phyloP scores from a whole-genome alignment of 2,113 vertebrate species.

The Pavo muticus region DNA sequence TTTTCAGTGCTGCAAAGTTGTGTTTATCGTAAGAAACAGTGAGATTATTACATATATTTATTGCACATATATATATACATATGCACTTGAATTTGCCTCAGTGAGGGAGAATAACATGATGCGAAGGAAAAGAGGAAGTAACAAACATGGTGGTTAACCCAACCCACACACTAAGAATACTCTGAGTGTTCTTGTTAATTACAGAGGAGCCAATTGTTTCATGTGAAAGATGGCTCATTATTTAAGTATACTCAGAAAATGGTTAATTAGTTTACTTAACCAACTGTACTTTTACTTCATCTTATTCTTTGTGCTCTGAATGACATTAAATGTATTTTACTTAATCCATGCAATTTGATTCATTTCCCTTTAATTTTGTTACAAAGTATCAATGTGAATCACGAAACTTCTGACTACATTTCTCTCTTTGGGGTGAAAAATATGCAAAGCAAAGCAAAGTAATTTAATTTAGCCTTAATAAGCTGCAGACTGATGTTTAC shows the following conservation, averaged over 20 bases:
- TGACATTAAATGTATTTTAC: constrained; percentile 70
- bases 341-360: constrained; percentile 65
- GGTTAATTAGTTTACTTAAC: constrained; percentile 78
- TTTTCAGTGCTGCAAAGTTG: background rate
- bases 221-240: constrained; percentile 53
- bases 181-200: constrained; percentile 51
- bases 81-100: background rate
- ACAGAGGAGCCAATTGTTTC: constrained; percentile 52
- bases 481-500: constrained; percentile 71
- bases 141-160: constrained; percentile 48
- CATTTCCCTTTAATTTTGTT: constrained; percentile 72
- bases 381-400: constrained; percentile 60
- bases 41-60: background rate
- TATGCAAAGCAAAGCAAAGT: constrained; percentile 54
- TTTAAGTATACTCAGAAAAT: constrained; percentile 70
- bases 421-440: constrained; percentile 69
- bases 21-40: background rate
- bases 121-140: background rate
- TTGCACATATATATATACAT: background rate
- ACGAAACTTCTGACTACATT: constrained; percentile 61
- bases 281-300: constrained; percentile 68
- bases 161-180: background rate
- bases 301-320: constrained; percentile 62
- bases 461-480: constrained; percentile 75
- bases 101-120: background rate